Evolutionary conservation across 2,797 vertebrate genomes (phyloP), one percentile per base, ranked within the genome.

Genomic region (Enteromius radiatus): DNA sequence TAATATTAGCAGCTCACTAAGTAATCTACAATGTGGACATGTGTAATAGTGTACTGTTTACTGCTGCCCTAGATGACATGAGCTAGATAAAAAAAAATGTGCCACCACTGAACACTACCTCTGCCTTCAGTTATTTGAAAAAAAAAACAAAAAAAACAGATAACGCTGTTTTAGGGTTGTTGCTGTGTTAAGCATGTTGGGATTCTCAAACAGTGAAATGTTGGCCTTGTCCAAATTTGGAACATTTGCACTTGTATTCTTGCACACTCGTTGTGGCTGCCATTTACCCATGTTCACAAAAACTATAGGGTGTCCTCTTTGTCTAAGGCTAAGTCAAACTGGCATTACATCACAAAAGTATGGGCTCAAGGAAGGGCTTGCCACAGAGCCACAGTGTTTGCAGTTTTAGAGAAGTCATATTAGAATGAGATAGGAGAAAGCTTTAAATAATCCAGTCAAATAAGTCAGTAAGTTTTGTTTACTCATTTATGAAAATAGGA

Each of bases 401-500:
- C 4, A 21, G 0, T 33, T 52, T 73, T 21, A 21, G 1, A 10
- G 10, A 73, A 73, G 52, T 52, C 47, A 5, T n/a, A 52, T 52
- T 10, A 23, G 21, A 52, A n/a, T 19, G 4, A 21, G 5, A 56
- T 15, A 12, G 26, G 47, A 2, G 15, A 59, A 65, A 67, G 19
- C 28, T 23, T 23, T 75, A 76, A 21, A 38, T 76, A 41, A 43
- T 70, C n/a, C 10, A 41, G 36, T 79, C n/a, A 41, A 78, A 78
- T 54, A 78, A 11, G 14, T 54, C 15, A 21, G 45, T n/a, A n/a
- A n/a, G 28, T 64, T 49, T 67, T 49, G 43, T 23, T 78, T 31
- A 12, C 28, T 67, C 12, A 23, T n/a, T 19, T 23, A 38, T 65
- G 3, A 21, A 23, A 56, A 23, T 1, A 31, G n/a, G 14, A 45